Evolutionary conservation across 2,888 invertebrate species (phyloP), one percentile per base, ranked within the genome.

Genomic region (Oithona nana): DNA sequence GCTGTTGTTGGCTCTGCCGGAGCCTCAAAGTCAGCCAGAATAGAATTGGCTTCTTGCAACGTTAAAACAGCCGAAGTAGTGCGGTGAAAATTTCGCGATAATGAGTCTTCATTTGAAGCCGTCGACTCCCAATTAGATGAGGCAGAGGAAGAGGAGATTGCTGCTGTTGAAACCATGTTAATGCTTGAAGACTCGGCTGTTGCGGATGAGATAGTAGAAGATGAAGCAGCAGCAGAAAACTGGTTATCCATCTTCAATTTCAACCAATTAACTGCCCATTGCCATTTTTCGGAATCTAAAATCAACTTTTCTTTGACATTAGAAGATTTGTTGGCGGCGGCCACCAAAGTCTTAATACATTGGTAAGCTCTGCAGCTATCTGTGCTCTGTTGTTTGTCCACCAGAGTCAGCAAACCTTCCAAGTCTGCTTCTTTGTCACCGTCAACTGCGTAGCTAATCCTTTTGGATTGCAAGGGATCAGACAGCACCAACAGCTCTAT

Each of bases 181-280:
- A n/a, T n/a, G n/a, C n/a, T n/a, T n/a, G n/a, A n/a, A 48, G 48
- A 48, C 48, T 16, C 11, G 48, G n/a, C n/a, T n/a, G n/a, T n/a
- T n/a, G n/a, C n/a, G 28, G 28, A n/a, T 24, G 29, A 57, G 24
- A 54, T 28, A 49, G n/a, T 49, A 3, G 54, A 54, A 22, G 54
- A 24, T 16, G 16, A 22, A 16, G 13, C 52, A 20, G 64, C 66
- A 64, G 66, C 67, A 64, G 65, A 67, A 52, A 65, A 66, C 50
- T 68, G 67, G 60, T 69, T 68, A 29, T 68, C 66, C 69, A 75
- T 75, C 70, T 74, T 74, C 63, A 72, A 72, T 67, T 73, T 71
- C 26, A 76, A 71, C 76, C 76, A 76, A 66, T 74, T 72, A 59
- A 76, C 75, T 13, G 75, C 74, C 75, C 75, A 75, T 67, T 75